Conservation (phyloP, 2,888 invertebrate species). For the Schizaphis graminum region DNA sequence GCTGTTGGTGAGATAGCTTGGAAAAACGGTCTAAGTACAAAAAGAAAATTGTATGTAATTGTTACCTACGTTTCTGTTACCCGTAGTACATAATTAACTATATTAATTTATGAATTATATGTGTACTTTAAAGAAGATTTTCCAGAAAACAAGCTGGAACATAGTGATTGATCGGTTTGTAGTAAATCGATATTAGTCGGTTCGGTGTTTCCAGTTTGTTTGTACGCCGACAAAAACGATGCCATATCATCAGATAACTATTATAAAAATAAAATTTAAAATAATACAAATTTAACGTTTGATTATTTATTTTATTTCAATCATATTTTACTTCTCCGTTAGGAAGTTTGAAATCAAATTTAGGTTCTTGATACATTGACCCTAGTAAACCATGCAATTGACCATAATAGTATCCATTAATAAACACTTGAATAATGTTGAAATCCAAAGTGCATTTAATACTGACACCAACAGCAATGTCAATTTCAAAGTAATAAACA, state of each 20-base stretch:
- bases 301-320: background rate
- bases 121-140: constrained; percentile 33
- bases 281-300: background rate
- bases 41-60: background rate
- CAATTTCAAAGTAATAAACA: constrained; percentile 2
- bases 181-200: background rate
- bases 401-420: constrained; percentile 47
- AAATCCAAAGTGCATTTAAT: constrained; percentile 25
- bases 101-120: background rate
- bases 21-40: background rate
- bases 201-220: background rate
- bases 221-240: constrained; percentile 36
- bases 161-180: background rate
- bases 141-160: constrained; percentile 36
- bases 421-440: background rate
- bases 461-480: constrained; percentile 3
- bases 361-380: constrained; percentile 47
- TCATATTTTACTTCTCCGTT: constrained; percentile 44
- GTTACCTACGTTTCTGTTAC: background rate
- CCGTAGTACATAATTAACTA: background rate
- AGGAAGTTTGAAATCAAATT: background rate
- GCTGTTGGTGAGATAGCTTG: background rate
- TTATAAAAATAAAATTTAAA: background rate
- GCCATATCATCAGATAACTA: background rate
- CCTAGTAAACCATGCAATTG: constrained; percentile 34